A percentile compares a stretch with the other conserved stretches of the same genome.
Conservation (phyloP, 2,113 vertebrate species). For the Proterorhinus semilunaris region DNA sequence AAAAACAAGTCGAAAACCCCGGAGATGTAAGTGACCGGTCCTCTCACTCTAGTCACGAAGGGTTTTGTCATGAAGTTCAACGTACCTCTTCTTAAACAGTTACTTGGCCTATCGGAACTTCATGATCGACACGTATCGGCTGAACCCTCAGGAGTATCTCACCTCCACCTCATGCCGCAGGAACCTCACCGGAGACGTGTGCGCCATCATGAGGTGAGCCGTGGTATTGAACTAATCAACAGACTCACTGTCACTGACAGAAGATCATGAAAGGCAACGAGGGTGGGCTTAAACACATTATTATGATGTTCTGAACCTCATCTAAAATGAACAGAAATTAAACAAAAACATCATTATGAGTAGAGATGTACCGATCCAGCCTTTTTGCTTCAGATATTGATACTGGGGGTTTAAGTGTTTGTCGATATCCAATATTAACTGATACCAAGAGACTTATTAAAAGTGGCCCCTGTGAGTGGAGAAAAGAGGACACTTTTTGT, state of each 20-base stretch:
- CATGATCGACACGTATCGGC: conserved; percentile 97
- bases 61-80: background rate
- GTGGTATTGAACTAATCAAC: background rate
- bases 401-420: too few species aligned
- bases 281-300: too few species aligned
- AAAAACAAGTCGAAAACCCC: conserved; percentile 98
- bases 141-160: conserved; percentile 97
- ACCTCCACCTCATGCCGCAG: conserved; percentile 96
- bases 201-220: conserved; percentile 93
- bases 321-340: too few species aligned
- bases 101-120: conserved; percentile 98
- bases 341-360: too few species aligned
- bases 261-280: too few species aligned
- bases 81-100: conserved; percentile 68
- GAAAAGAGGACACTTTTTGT: too few species aligned
- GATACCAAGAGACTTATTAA: too few species aligned
- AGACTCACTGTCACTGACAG: background rate
- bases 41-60: fast-evolving
- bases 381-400: too few species aligned
- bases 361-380: too few species aligned
- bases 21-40: conserved; percentile 87
- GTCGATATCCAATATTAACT: too few species aligned
- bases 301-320: too few species aligned
- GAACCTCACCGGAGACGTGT: conserved; percentile 94
- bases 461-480: too few species aligned